Conservation (phyloP, 1,140 invertebrate genomes). For the Tenebrio molitor region DNA sequence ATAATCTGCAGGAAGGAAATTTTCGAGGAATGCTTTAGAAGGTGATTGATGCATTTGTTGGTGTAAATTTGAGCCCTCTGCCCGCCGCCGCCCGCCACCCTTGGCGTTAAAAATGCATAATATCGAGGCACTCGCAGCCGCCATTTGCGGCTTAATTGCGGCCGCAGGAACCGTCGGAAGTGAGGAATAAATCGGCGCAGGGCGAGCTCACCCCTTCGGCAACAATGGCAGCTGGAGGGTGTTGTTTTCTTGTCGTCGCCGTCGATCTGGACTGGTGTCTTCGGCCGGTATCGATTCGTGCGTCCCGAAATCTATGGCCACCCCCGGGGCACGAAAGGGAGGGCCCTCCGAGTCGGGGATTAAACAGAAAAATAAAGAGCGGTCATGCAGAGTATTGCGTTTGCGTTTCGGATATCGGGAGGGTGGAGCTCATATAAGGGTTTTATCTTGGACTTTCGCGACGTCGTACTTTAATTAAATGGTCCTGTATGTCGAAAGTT, state of each 20-base stretch:
- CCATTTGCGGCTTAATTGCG: too few species aligned
- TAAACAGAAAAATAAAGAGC: conserved; percentile 32
- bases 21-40: too few species aligned
- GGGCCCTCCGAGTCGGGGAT: not conserved
- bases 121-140: too few species aligned
- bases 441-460: not conserved
- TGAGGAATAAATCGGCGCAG: too few species aligned
- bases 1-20: too few species aligned
- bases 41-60: too few species aligned
- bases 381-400: conserved; percentile 30
- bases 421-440: not conserved
- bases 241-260: conserved; percentile 31
- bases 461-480: conserved; percentile 18
- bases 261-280: conserved; percentile 9
- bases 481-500: conserved; percentile 1
- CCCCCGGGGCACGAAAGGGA: conserved; percentile 2
- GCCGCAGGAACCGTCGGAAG: too few species aligned
- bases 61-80: too few species aligned
- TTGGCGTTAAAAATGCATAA: too few species aligned
- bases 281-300: conserved; percentile 28
- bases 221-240: too few species aligned
- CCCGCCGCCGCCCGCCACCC: too few species aligned
- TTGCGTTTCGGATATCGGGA: conserved; percentile 17
- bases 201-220: too few species aligned
- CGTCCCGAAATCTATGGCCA: conserved; percentile 21